Evolutionary conservation across 64 coral and sea anemone genomes (phyloP).

Genomic region (Acropora yongei): DNA sequence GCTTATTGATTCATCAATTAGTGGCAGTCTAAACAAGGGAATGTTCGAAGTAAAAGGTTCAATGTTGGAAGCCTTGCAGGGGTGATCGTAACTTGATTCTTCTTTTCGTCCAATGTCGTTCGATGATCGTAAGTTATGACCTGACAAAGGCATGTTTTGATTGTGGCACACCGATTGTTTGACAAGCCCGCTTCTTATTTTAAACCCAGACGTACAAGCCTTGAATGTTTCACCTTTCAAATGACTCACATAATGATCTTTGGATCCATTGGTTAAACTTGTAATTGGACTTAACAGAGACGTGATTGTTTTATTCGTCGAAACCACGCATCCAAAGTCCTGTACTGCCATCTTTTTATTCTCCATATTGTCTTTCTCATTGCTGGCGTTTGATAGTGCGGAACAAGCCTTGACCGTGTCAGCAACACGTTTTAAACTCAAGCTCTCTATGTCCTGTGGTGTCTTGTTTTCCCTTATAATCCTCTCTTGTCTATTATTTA

Average conservation of each 20-base stretch:
- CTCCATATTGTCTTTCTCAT: not conserved
- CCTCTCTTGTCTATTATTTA: not conserved
- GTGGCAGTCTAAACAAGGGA: not conserved
- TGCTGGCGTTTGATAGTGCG: not conserved
- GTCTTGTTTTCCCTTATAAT: not conserved
- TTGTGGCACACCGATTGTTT: not conserved
- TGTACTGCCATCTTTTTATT: not conserved
- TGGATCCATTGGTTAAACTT: slow-evolving; percentile 2
- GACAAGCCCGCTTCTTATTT: not conserved
- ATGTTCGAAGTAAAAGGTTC: not conserved
- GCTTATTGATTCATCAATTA: not conserved
- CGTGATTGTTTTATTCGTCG: not conserved
- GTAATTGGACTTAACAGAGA: slow-evolving; percentile 13
- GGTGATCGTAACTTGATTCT: not conserved
- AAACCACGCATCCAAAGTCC: not conserved
- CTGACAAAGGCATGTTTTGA: not conserved
- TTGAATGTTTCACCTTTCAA: not conserved
- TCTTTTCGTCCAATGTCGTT: not conserved
- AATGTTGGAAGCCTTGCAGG: slow-evolving; percentile 29
- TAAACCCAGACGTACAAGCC: not conserved
- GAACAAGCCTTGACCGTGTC: not conserved
- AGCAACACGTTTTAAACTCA: not conserved
- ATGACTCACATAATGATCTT: not conserved
- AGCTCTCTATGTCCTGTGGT: not conserved
- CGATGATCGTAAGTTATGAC: not conserved